These are phyloP conservation scores for Pomacea maculata DNA, from an alignment of 1,140 invertebrate species.

Conservation along the genomic window DNA sequence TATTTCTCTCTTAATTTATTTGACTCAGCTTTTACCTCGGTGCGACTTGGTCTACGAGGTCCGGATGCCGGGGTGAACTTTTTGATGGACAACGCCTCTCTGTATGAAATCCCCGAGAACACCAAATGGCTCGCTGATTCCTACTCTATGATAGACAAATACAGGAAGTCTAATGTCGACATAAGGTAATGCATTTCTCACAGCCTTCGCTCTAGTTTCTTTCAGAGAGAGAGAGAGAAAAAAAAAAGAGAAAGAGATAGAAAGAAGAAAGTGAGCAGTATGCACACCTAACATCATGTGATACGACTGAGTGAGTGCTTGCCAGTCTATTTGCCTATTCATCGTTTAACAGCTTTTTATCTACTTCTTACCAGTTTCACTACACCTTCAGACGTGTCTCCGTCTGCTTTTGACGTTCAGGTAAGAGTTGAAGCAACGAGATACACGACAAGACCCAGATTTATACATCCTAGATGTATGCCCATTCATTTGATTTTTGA, in stretches of 20 bases:
- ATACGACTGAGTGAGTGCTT: neutral
- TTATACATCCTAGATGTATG: too few species aligned
- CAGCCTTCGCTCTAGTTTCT: too few species aligned
- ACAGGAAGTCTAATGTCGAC: neutral
- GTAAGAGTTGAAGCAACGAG: too few species aligned
- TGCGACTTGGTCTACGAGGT: constrained; percentile 8
- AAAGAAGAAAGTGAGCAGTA: neutral
- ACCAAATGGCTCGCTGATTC: constrained; percentile 31
- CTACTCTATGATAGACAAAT: neutral
- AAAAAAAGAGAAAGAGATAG: neutral
- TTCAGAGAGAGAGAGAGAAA: neutral
- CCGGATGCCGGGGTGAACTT: constrained; percentile 34
- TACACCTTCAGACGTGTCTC: too few species aligned
- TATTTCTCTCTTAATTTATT: too few species aligned
- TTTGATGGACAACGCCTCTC: constrained; percentile 30
- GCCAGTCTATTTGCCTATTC: neutral
- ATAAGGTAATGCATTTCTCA: constrained; percentile 23
- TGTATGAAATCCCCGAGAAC: constrained; percentile 28
- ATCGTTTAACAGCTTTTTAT: too few species aligned
- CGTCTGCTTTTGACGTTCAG: too few species aligned
- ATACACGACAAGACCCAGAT: too few species aligned
- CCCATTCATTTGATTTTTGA: too few species aligned
- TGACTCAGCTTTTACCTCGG: constrained; percentile 13
- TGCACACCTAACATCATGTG: neutral
- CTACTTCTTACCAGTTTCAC: too few species aligned